phyloP scores from a whole-genome alignment of 2,888 invertebrate genomes.

The Hypomecis punctinalis region DNA sequence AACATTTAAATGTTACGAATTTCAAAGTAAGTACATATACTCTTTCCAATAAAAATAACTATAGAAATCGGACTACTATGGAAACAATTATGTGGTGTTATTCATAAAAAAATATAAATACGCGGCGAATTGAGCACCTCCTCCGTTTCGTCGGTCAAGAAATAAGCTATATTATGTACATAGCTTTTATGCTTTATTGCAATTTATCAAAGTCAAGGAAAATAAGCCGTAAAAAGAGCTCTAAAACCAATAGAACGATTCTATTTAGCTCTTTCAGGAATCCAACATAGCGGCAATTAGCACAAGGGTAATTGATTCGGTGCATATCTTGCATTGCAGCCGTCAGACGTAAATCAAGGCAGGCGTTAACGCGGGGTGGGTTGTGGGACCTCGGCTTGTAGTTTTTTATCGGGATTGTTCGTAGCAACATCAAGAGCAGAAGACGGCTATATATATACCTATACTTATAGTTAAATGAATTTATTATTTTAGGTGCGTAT shows the following conservation, averaged over 20 bases:
- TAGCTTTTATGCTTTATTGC: neutral
- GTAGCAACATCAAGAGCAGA: too few relatives aligned
- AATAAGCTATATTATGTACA: neutral
- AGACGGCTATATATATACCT: too few relatives aligned
- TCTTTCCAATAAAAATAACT: too few relatives aligned
- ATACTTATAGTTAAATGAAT: too few relatives aligned
- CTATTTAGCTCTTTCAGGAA: constrained; percentile 37
- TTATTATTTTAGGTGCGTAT: too few relatives aligned
- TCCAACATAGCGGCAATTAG: constrained; percentile 49
- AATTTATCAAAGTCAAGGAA: neutral
- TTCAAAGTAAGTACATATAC: too few relatives aligned
- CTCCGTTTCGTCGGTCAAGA: neutral
- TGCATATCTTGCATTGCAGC: constrained; percentile 52
- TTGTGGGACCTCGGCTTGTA: neutral
- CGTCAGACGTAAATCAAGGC: constrained; percentile 50
- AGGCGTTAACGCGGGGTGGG: constrained; percentile 22
- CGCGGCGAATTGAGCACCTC: too few relatives aligned
- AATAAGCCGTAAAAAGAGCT: neutral
- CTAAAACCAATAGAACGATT: constrained; percentile 17
- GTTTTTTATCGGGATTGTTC: too few relatives aligned
- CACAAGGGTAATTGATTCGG: constrained; percentile 56
- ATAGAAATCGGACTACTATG: too few relatives aligned
- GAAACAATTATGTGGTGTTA: too few relatives aligned
- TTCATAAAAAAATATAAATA: too few relatives aligned
- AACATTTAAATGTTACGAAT: too few relatives aligned